Percentiles rank a stretch among this genome's conserved stretches.
Evolutionary conservation across 2,888 invertebrate species (phyloP).

Genomic region (Eucera pruinosa): DNA sequence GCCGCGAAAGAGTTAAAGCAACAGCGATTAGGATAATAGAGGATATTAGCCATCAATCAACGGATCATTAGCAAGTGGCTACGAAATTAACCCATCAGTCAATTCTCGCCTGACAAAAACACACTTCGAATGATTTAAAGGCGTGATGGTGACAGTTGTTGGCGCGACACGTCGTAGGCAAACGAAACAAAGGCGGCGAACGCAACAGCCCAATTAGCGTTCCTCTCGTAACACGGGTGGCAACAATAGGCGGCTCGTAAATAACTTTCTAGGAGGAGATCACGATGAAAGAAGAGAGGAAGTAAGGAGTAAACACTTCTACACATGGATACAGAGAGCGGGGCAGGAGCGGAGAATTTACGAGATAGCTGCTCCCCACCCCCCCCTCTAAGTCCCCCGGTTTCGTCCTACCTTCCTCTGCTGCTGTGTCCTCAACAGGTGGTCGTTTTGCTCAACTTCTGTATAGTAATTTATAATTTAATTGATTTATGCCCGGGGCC

Average conservation of each 20-base stretch:
- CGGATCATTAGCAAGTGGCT: not conserved
- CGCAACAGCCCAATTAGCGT: slow-evolving; percentile 46
- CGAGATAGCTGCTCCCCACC: slow-evolving; percentile 81
- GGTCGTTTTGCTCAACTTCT: slow-evolving; percentile 83
- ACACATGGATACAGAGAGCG: slow-evolving; percentile 65
- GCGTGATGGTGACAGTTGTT: not conserved
- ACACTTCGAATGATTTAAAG: not conserved
- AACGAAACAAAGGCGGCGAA: slow-evolving; percentile 20
- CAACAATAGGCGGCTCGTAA: slow-evolving; percentile 44
- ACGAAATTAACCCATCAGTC: not conserved
- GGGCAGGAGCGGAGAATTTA: slow-evolving; percentile 80
- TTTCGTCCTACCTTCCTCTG: slow-evolving; percentile 62
- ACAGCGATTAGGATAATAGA: not conserved
- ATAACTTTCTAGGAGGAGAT: slow-evolving; percentile 52
- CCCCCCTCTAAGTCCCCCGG: slow-evolving; percentile 60
- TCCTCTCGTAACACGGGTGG: slow-evolving; percentile 26
- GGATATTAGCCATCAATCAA: slow-evolving; percentile 1
- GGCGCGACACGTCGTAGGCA: not conserved
- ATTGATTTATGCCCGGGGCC: slow-evolving; percentile 79
- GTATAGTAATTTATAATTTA: slow-evolving; percentile 83
- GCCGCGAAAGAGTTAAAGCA: too few relatives aligned
- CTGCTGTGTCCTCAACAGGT: slow-evolving; percentile 81
- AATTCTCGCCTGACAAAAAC: slow-evolving; percentile 2
- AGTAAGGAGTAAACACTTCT: slow-evolving; percentile 64
- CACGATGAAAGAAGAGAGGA: slow-evolving; percentile 55